phyloP scores from a whole-genome alignment of 2,888 invertebrate genomes.

The Syritta pipiens region DNA sequence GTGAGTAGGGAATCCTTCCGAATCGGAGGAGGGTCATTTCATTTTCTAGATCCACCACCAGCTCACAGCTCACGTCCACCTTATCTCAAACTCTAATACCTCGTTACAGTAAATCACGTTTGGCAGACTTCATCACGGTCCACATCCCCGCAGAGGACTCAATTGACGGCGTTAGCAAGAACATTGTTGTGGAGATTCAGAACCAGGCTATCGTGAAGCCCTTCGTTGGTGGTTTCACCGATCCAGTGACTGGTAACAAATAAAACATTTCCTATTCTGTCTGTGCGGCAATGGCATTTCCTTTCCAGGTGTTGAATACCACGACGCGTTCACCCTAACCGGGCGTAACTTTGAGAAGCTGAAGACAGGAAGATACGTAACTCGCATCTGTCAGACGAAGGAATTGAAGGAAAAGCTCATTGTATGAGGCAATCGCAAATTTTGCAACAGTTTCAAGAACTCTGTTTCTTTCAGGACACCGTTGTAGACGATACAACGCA shows the following conservation, averaged over 20 bases:
- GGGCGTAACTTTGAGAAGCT: constrained; percentile 76
- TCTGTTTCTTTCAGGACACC: constrained; percentile 72
- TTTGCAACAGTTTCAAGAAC: background rate
- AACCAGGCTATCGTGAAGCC: constrained; percentile 85
- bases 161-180: constrained; percentile 76
- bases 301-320: constrained; percentile 83
- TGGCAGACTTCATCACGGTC: constrained; percentile 82
- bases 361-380: constrained; percentile 72
- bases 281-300: too few species aligned
- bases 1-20: too few species aligned
- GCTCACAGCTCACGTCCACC: too few species aligned
- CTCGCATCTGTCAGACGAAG: constrained; percentile 85
- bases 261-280: constrained; percentile 11
- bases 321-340: constrained; percentile 92
- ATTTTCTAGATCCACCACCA: too few species aligned
- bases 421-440: constrained; percentile 74
- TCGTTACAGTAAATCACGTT: constrained; percentile 77
- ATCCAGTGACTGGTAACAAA: constrained; percentile 83
- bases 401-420: constrained; percentile 75
- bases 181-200: constrained; percentile 82
- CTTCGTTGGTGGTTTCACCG: constrained; percentile 88
- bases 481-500: constrained; percentile 76
- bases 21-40: too few species aligned
- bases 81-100: too few species aligned
- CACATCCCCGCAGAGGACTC: constrained; percentile 79